Base-by-base conservation (phyloP, 2,888 invertebrate species). In the Cantharis nigra region DNA sequence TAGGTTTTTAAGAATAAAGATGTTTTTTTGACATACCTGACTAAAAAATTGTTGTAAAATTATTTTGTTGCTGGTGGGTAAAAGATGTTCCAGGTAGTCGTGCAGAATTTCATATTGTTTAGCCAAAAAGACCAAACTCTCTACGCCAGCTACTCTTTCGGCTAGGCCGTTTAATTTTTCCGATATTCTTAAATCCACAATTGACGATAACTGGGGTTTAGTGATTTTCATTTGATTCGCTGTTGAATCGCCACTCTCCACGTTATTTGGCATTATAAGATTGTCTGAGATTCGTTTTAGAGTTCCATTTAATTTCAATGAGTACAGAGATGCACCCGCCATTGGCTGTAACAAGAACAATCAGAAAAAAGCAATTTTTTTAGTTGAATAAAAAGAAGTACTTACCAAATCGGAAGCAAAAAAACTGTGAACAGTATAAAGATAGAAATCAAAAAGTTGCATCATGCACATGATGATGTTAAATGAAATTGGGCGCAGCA, bases 401-500 rank as follows among this genome's bases (percentile, higher is more conserved):
- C 90, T 89, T 85, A 91, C 95, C 79, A 95, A 90, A 88, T 95
- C 95, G 0, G 92, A 91, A 0, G 95, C 94, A 86, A 98, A 98
- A 85, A 97, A 96, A 62, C 92, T 90, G 87, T 96, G 95, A 0
- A 97, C 97, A 0, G 96, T 92, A 86, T 94, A 97, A 74, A 97
- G 93, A 88, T 98, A 98, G 86, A 96, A 97, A 85, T 98, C 98
- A 87, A 97, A 96, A 18, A 98, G 90, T 85, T 98, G 97, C 81
- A 96, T 94, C 93, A 98, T 95, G 77, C 95, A 93, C 85, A 93
- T 91, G n/a, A 97, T 93, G 3, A 98, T 97, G 88, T 97, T 96
- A 83, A 95, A 92, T 0, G 98, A 95, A 80, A 98, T 97, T 49
- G 97, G 95, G 74, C 96, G 94, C 63, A 98, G 88, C 77, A 98